Base-by-base conservation (phyloP, 2,888 invertebrate species). In the Ditylenchus weischeri region DNA sequence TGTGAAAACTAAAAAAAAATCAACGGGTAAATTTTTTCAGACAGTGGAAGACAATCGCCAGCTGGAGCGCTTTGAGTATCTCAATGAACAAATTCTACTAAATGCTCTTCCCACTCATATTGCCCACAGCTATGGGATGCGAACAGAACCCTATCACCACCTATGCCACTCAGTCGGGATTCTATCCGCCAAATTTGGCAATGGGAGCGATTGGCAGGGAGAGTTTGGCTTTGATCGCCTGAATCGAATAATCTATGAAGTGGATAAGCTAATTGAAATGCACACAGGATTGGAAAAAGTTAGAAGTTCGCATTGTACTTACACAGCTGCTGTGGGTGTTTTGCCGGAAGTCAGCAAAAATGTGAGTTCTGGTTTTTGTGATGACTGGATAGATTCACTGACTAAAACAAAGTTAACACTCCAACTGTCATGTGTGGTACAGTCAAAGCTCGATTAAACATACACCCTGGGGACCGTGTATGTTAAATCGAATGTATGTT, bases 261-360 rank as follows among this genome's bases (percentile, higher is more conserved):
- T 63, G 13, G 63, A 63, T 36, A 50, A 51, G 13, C 21, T 47
- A 7, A 8, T 51, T n/a, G 63, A 63, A 7, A 1, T 13, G 6
- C 69, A 74, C 29, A 50, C 67, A n/a, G 80, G 80, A 18, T 69
- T 80, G 23, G 80, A 80, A 64, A 81, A 81, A 65, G 76, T 81
- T 63, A 72, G 78, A 60, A 78, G 72, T 59, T 72, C 76, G 23
- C 77, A 80, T 64, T 73, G 77, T n/a, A 73, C 74, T 65, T 81
- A 82, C 68, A 76, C 75, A 36, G 76, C 75, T 19, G 81, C 79
- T n/a, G 81, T 79, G 35, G 81, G 81, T 15, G 69, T 80, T 23
- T 70, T 80, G 54, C 81, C 81, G 21, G 81, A 81, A 68, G 67
- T 74, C 23, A 71, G 73, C 49, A 74, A 77, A 38, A 79, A 81